Conservation (phyloP, 2,113 vertebrate genomes). For the Tichodroma muraria region DNA sequence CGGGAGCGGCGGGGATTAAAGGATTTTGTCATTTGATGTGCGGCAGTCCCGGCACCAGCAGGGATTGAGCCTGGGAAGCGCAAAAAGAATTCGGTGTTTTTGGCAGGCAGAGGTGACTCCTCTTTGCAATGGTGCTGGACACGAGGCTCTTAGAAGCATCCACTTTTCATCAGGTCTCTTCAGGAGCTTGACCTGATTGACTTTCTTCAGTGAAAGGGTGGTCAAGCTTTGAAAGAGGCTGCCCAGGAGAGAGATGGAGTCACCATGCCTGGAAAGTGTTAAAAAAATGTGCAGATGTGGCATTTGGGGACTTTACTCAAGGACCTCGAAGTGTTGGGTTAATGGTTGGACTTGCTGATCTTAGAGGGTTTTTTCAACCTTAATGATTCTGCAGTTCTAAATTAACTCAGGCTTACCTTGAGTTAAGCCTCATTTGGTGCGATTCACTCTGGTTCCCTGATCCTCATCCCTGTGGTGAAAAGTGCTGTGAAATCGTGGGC, state of each 20-base stretch:
- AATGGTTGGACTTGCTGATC: background rate
- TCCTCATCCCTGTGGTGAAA: background rate
- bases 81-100: background rate
- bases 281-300: background rate
- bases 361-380: background rate
- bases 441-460: rapidly evolving
- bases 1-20: too few species aligned
- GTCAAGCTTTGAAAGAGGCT: background rate
- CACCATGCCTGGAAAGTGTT: background rate
- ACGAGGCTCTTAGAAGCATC: background rate
- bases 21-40: too few species aligned
- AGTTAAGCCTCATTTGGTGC: background rate
- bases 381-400: background rate
- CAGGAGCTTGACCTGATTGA: background rate
- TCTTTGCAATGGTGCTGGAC: background rate
- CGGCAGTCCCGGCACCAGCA: background rate
- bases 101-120: background rate
- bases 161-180: background rate
- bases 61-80: background rate
- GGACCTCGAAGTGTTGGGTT: background rate
- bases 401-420: background rate
- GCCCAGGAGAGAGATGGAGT: background rate
- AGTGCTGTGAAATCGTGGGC: background rate
- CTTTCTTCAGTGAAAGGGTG: background rate
- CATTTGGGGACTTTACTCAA: background rate